A percentile compares a stretch with the other conserved stretches of the same genome.
Conservation (phyloP, 2,888 invertebrate species). For the Megastigmus dorsalis region DNA sequence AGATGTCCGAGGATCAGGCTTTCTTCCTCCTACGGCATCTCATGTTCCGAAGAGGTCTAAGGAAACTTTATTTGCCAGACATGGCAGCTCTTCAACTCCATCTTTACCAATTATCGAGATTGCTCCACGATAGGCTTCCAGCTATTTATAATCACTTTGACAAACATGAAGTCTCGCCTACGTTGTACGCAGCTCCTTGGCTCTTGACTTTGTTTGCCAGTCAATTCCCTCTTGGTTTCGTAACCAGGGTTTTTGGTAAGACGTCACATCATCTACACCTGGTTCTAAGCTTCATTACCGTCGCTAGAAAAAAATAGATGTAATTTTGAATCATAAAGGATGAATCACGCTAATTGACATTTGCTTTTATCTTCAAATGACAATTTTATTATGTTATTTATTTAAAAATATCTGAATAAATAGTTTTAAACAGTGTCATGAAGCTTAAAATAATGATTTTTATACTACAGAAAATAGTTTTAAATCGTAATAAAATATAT, state of each 20-base stretch:
- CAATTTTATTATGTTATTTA: background rate
- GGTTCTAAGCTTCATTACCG: no score
- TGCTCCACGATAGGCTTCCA: constrained; percentile 90
- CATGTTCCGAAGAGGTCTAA: constrained; percentile 91
- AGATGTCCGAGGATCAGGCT: constrained; percentile 95
- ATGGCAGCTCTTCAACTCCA: constrained; percentile 94
- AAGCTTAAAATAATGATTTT: no score
- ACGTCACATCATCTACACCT: no score
- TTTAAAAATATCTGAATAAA: constrained; percentile 2
- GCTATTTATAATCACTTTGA: constrained; percentile 92
- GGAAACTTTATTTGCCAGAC: constrained; percentile 94
- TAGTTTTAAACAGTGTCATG: constrained; percentile 25
- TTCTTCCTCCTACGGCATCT: constrained; percentile 91
- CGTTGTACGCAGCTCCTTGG: constrained; percentile 97
- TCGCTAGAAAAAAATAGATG: no score
- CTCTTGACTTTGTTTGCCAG: constrained; percentile 96
- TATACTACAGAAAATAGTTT: no score
- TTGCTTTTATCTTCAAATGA: background rate
- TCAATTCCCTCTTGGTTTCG: constrained; percentile 96
- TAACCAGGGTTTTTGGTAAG: constrained; percentile 93
- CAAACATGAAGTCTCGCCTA: constrained; percentile 92
- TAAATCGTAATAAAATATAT: no score
- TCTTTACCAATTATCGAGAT: constrained; percentile 93
- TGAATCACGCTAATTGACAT: no score
- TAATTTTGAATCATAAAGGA: no score